Evolutionary conservation across 2,113 vertebrate species (phyloP).

Genomic region (Stercorarius parasiticus): DNA sequence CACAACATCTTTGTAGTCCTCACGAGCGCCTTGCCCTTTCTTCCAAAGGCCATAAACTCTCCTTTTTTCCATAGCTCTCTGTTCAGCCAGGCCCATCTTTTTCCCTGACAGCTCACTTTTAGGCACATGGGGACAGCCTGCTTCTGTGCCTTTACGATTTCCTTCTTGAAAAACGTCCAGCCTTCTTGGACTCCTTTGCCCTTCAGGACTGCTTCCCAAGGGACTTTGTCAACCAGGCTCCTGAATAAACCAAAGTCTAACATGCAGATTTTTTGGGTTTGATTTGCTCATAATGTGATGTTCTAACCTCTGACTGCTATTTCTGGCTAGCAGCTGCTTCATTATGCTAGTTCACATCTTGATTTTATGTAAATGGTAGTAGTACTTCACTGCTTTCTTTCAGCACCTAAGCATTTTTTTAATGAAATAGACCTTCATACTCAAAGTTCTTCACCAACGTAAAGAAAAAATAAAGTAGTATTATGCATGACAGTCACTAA

Average conservation of each 20-base stretch:
- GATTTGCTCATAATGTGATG: background rate
- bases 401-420: background rate
- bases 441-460: background rate
- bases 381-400: background rate
- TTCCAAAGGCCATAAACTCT: background rate
- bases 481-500: background rate
- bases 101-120: background rate
- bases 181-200: background rate
- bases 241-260: background rate
- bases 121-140: fast-evolving
- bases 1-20: background rate
- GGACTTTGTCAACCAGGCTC: no score
- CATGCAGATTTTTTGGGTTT: background rate
- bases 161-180: background rate
- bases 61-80: background rate
- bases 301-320: background rate
- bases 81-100: background rate
- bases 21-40: background rate
- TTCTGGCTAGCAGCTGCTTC: background rate
- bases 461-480: background rate
- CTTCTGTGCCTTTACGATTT: background rate
- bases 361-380: background rate
- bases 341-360: background rate
- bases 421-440: background rate
- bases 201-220: background rate